These are phyloP conservation scores for Theodoxus fluviatilis DNA, from an alignment of 2,888 invertebrate genomes.

Conservation along the genomic window DNA sequence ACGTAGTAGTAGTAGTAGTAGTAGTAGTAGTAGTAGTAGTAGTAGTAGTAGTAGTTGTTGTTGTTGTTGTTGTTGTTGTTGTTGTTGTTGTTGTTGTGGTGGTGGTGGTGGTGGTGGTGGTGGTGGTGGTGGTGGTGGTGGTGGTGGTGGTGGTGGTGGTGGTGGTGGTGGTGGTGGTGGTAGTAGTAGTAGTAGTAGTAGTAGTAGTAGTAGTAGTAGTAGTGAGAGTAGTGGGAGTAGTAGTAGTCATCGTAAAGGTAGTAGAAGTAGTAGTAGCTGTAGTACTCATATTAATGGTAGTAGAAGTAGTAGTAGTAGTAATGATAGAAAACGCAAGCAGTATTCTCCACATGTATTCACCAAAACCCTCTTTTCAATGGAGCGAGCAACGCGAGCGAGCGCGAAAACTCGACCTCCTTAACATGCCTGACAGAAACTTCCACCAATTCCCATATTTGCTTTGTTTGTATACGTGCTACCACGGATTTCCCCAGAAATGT, in stretches of 20 bases:
- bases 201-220: constrained; percentile 2
- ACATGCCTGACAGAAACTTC: too few species aligned
- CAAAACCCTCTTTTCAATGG: too few species aligned
- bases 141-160: neutral
- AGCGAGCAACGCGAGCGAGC: too few species aligned
- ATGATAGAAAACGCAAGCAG: too few species aligned
- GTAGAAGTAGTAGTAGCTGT: neutral
- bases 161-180: neutral
- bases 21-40: neutral
- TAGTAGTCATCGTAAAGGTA: neutral
- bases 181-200: constrained; percentile 2
- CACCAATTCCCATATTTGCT: too few species aligned
- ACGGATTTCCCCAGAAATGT: too few species aligned
- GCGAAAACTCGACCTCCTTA: too few species aligned
- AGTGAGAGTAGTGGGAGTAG: neutral
- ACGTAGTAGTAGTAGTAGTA: neutral
- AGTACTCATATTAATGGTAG: too few species aligned
- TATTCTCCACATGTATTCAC: too few species aligned
- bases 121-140: neutral
- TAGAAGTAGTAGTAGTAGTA: too few species aligned
- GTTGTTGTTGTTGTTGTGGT: neutral
- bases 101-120: neutral
- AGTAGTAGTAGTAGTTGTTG: neutral
- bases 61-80: neutral
- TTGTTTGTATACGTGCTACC: too few species aligned